These are phyloP conservation scores for Rattus rattus DNA, from an alignment of 2,113 vertebrate genomes.

Conservation along the genomic window DNA sequence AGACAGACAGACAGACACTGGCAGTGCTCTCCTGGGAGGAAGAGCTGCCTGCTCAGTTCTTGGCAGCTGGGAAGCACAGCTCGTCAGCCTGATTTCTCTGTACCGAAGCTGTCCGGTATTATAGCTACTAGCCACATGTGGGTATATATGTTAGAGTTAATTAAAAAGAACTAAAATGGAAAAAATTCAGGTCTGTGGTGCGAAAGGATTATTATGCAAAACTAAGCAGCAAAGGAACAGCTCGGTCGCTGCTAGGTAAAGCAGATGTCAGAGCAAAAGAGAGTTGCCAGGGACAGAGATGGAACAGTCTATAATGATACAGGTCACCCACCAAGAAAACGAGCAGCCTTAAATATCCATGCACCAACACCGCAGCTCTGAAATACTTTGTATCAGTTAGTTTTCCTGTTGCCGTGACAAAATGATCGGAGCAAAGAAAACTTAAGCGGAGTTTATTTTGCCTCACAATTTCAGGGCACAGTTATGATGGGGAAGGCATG, in stretches of 20 bases:
- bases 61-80: neutral
- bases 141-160: conserved; percentile 59
- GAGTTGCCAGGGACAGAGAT: neutral
- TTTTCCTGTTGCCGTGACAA: neutral
- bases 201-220: conserved; percentile 24
- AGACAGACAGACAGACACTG: neutral
- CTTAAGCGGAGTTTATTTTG: neutral
- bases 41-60: neutral
- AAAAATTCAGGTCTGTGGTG: conserved; percentile 38
- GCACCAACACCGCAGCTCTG: neutral
- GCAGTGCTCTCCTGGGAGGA: neutral
- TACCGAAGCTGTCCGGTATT: neutral
- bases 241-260: neutral
- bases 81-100: neutral
- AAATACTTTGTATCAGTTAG: neutral
- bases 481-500: neutral
- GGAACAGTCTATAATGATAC: neutral
- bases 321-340: neutral
- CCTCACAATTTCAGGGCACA: too few relatives aligned
- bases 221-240: conserved; percentile 1
- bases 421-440: neutral
- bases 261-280: conserved; percentile 13
- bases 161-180: conserved; percentile 61
- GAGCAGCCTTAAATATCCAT: neutral
- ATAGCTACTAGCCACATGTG: neutral